phyloP scores from a whole-genome alignment of 1,140 invertebrate species.

The Ectropis grisescens region DNA sequence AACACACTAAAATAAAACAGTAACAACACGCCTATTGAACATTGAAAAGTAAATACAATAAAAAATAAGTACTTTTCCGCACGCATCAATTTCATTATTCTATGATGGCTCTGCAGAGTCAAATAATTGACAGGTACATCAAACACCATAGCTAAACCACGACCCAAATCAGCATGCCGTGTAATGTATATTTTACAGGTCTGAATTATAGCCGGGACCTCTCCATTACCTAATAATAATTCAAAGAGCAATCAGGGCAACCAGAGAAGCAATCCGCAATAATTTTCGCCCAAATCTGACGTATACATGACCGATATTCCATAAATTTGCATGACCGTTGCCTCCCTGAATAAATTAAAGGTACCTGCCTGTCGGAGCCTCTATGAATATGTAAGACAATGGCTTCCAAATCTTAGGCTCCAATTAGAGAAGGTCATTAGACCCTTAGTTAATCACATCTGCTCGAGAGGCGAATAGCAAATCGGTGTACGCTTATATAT shows the following conservation, averaged over 20 bases:
- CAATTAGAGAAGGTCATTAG: conserved; percentile 62
- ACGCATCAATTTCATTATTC: no score
- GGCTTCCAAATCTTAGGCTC: conserved; percentile 57
- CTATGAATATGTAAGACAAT: conserved; percentile 69
- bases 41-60: no score
- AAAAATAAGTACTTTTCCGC: no score
- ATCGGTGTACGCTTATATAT: no score
- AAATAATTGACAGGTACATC: no score
- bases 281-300: conserved; percentile 66
- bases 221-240: conserved; percentile 26
- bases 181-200: no score
- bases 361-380: conserved; percentile 45
- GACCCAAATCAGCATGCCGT: no score
- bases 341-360: conserved; percentile 64
- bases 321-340: conserved; percentile 62
- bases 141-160: no score
- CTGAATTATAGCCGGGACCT: no score
- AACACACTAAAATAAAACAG: no score
- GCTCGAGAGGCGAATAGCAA: conserved; percentile 26
- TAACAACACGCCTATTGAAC: no score
- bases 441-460: conserved; percentile 49
- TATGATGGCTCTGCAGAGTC: no score
- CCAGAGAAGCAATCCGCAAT: conserved; percentile 50
- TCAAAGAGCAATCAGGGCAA: conserved; percentile 16
- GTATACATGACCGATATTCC: conserved; percentile 67